These are phyloP conservation scores for Coreoperca whiteheadi DNA, from an alignment of 2,113 vertebrate genomes.

Conservation along the genomic window DNA sequence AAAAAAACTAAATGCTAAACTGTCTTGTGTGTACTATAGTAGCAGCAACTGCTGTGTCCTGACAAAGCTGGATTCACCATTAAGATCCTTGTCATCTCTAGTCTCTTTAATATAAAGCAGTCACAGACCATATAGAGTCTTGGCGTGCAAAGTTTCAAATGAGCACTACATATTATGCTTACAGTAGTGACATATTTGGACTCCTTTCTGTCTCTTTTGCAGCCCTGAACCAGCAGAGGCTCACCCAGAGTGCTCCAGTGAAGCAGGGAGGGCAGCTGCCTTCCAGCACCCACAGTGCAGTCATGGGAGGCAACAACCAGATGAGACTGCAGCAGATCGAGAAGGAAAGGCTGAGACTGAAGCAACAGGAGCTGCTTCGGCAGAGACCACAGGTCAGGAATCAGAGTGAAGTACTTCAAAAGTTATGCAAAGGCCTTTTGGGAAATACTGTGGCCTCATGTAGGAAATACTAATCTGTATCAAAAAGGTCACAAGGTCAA, in stretches of 20 bases:
- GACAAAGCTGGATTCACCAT: background rate
- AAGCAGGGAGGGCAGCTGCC: slow-evolving; percentile 91
- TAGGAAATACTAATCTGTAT: background rate
- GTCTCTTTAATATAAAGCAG: background rate
- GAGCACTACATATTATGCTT: background rate
- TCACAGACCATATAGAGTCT: background rate
- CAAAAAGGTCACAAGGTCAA: slow-evolving; percentile 4
- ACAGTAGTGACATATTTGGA: background rate
- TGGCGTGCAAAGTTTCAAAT: background rate
- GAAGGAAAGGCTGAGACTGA: slow-evolving; percentile 94
- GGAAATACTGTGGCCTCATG: background rate
- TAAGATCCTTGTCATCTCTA: background rate
- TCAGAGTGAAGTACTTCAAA: background rate
- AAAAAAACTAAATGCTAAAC: background rate
- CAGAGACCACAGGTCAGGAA: slow-evolving; percentile 97
- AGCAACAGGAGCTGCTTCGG: slow-evolving; percentile 97
- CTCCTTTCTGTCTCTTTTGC: slow-evolving; percentile 19
- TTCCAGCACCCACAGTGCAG: slow-evolving; percentile 87
- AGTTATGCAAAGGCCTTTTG: background rate
- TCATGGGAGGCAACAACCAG: slow-evolving; percentile 91
- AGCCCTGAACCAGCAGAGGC: slow-evolving; percentile 93
- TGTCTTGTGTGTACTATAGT: background rate
- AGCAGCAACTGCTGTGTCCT: background rate
- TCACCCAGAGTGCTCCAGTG: slow-evolving; percentile 94
- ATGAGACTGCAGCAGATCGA: slow-evolving; percentile 97